Percentiles rank a stretch among this genome's conserved stretches.
Conservation (phyloP, 1,140 invertebrate genomes). For the Mercenaria mercenaria region DNA sequence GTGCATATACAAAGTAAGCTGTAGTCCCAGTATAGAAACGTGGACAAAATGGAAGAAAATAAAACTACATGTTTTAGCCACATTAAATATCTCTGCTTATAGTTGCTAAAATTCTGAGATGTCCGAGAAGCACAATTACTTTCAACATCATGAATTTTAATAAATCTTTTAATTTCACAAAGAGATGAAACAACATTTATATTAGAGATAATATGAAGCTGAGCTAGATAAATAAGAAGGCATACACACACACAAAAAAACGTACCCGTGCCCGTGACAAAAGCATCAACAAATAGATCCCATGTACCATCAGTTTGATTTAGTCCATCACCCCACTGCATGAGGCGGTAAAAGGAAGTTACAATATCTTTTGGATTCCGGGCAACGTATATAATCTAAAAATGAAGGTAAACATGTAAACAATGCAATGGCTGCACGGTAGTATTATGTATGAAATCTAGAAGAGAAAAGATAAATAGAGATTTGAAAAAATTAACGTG, state of each 20-base stretch:
- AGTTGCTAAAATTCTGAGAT: neutral
- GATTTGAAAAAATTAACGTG: too few relatives aligned
- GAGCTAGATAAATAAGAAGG: too few relatives aligned
- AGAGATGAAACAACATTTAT: too few relatives aligned
- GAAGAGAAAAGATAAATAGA: too few relatives aligned
- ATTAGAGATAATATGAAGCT: too few relatives aligned
- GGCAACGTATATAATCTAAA: conserved; percentile 24
- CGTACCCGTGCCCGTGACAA: neutral
- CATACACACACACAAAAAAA: too few relatives aligned
- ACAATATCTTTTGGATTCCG: conserved; percentile 40
- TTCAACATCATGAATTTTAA: too few relatives aligned
- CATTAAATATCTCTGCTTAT: neutral
- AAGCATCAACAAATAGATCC: neutral
- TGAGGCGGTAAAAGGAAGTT: conserved; percentile 16
- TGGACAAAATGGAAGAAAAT: neutral
- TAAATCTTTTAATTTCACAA: too few relatives aligned
- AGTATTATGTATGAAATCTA: too few relatives aligned
- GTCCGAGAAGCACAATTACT: neutral
- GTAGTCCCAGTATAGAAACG: neutral
- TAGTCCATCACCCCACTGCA: conserved; percentile 19
- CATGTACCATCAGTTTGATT: neutral
- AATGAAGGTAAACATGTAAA: too few relatives aligned
- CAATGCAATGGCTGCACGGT: too few relatives aligned
- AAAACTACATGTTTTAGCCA: neutral
- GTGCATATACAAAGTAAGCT: neutral